phyloP scores from a whole-genome alignment of 2,888 invertebrate species.

The Pinctada fucata region DNA sequence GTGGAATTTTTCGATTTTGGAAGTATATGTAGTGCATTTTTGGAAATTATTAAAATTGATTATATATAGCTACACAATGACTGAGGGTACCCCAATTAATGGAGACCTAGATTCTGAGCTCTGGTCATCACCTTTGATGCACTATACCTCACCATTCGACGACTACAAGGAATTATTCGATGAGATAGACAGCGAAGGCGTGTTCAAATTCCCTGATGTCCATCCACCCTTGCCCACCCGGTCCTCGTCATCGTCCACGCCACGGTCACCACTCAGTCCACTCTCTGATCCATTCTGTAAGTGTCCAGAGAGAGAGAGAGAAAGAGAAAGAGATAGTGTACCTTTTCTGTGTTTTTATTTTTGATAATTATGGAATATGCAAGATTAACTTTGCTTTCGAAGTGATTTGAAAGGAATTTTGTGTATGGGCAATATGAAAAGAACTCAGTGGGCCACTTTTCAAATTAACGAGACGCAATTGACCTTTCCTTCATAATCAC shows the following conservation, averaged over 20 bases:
- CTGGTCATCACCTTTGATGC: constrained; percentile 70
- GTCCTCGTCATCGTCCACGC: constrained; percentile 8
- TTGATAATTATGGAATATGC: neutral
- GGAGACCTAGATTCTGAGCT: constrained; percentile 55
- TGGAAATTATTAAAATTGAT: neutral
- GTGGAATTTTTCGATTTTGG: neutral
- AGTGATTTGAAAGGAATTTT: neutral
- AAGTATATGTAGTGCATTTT: neutral
- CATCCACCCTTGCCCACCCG: neutral
- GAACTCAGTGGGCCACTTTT: too few species aligned
- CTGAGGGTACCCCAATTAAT: constrained; percentile 19
- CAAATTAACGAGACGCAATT: too few species aligned
- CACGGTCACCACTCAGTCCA: constrained; percentile 13
- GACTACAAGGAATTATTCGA: constrained; percentile 70
- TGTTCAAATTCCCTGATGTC: constrained; percentile 36
- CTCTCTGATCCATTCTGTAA: constrained; percentile 13
- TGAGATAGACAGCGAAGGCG: constrained; percentile 47
- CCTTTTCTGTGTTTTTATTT: neutral
- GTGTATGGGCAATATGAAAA: neutral
- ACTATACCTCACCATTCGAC: constrained; percentile 69
- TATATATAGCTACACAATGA: neutral
- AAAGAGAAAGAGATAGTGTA: too few species aligned
- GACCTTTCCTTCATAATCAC: too few species aligned
- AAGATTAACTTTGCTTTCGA: neutral
- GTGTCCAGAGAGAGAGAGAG: neutral